Evolutionary conservation across 2,113 vertebrate genomes (phyloP), one percentile per base, ranked within the genome.

Genomic region (Callocephalon fimbriatum): DNA sequence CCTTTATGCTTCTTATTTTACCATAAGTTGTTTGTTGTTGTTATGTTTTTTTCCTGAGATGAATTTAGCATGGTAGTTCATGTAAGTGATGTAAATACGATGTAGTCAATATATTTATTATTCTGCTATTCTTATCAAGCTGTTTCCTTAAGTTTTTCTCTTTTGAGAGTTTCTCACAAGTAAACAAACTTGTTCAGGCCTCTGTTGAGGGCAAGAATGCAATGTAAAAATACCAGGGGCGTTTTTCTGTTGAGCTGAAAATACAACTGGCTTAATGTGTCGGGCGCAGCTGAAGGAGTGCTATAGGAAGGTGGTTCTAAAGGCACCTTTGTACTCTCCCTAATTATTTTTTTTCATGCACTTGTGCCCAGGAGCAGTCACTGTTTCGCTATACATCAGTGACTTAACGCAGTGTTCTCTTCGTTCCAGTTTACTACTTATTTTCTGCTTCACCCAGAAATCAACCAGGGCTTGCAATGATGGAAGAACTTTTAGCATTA

Each of bases 181-280:
- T 76, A 93, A 95, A 85, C 66, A 86, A 76, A 80, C 53, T 54
- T 63, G 40, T 76, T 76, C 42, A 79, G 71, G 44, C 63, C 74
- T 76, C 63, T 95, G 25, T 40, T 56, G 47, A 79, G 47, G 61
- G 86, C 67, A 96, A 92, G 71, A 90, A 93, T 83, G 63, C 42
- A 51, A 37, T 77, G 37, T 80, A 71, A 88, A 95, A 93, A 86
- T 73, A 92, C 32, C 42, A 18, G 68, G 59, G 63, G 32, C 0
- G 0, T 21, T 86, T 82, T 94, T 91, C 84, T 87, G 12, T 74
- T 56, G 53, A 65, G 44, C 40, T 85, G 84, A 73, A 93, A 90
- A 67, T 48, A 51, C 35, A 61, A 8, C 15, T 53, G 38, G 35
- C 68, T 51, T 27, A 50, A 51, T 23, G 21, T 37, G 29, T 17